phyloP scores from a whole-genome alignment of 2,113 vertebrate species.

The Chinchilla lanigera region DNA sequence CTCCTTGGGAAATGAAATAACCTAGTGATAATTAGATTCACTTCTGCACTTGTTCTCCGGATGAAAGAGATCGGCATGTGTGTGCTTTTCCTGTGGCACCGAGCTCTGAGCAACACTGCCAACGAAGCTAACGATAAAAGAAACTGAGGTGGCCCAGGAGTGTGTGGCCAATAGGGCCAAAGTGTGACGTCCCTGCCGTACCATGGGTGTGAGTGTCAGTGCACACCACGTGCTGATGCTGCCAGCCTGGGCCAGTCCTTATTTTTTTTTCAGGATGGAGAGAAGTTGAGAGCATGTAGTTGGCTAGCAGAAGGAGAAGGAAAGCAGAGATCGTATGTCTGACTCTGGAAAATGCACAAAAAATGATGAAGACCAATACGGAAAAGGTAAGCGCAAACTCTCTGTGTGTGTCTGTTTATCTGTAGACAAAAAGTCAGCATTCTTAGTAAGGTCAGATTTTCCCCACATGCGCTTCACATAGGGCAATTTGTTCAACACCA shows the following conservation, averaged over 20 bases:
- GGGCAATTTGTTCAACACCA: neutral
- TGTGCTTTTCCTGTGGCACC: neutral
- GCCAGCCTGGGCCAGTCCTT: neutral
- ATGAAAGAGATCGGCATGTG: neutral
- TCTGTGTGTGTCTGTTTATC: neutral
- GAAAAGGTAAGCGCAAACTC: neutral
- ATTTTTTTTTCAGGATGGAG: neutral
- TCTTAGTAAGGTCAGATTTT: too few relatives aligned
- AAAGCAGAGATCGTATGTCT: neutral
- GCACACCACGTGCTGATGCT: neutral
- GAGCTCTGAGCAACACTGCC: neutral
- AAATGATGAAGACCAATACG: neutral
- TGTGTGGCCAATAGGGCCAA: neutral
- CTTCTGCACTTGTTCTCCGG: slow-evolving; percentile 5
- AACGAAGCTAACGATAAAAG: neutral
- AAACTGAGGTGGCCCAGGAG: neutral
- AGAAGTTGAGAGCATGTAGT: neutral
- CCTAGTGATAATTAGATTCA: neutral
- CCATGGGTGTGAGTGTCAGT: too few relatives aligned
- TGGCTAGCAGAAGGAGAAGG: neutral
- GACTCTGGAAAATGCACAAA: neutral
- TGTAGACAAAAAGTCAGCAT: neutral
- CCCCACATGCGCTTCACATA: neutral
- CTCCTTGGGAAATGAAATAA: neutral
- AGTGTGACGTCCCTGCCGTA: neutral